A percentile compares a stretch with the other conserved stretches of the same genome.
phyloP scores from a whole-genome alignment of 2,888 invertebrate genomes.

The Spodoptera exigua region DNA sequence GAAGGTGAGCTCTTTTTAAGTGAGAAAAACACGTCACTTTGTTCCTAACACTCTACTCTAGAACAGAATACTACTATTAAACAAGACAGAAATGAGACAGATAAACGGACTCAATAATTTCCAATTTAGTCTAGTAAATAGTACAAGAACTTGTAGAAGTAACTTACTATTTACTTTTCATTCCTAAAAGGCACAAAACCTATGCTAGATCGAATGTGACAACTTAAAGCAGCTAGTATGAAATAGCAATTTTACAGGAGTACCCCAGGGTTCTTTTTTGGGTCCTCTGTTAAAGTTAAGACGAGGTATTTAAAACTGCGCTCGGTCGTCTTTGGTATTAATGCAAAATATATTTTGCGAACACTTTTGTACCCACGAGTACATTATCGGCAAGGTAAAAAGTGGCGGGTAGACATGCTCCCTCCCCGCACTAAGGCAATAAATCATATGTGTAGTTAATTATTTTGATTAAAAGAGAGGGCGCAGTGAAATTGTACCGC shows the following conservation, averaged over 20 bases:
- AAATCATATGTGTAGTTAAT: conserved; percentile 83
- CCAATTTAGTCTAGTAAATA: no score
- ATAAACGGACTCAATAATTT: no score
- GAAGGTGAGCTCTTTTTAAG: no score
- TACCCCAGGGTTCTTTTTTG: not conserved
- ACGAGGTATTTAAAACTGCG: not conserved
- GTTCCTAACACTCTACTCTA: no score
- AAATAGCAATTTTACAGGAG: not conserved
- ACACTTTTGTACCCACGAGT: conserved; percentile 32
- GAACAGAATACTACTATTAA: no score
- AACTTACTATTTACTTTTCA: no score
- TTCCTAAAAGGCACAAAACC: no score
- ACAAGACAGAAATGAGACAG: no score
- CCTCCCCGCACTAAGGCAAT: conserved; percentile 68
- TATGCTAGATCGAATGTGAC: no score
- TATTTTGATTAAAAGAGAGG: conserved; percentile 82
- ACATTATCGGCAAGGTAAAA: conserved; percentile 59
- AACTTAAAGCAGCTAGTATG: no score
- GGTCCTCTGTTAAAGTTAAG: not conserved
- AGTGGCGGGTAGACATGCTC: conserved; percentile 61
- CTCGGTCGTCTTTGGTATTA: not conserved
- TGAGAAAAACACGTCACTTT: no score
- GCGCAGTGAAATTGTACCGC: conserved; percentile 65
- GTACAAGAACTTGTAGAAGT: no score
- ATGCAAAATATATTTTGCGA: conserved; percentile 9